phyloP scores from a whole-genome alignment of 1,140 invertebrate genomes.

The Dendroctonus valens region DNA sequence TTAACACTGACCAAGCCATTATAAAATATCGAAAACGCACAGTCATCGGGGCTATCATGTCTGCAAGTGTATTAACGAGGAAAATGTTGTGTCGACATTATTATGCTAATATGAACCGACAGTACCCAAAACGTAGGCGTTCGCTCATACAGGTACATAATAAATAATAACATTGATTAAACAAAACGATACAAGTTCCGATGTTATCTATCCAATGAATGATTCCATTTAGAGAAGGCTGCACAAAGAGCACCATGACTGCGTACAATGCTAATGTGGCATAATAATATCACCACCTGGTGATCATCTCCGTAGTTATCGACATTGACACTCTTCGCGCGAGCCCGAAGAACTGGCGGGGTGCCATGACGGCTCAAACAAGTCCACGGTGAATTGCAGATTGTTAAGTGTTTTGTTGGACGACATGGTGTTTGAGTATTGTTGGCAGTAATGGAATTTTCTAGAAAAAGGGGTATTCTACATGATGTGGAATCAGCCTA shows the following conservation, averaged over 20 bases:
- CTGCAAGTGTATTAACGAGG: neutral
- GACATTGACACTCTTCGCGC: slow-evolving; percentile 37
- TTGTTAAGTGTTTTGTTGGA: slow-evolving; percentile 18
- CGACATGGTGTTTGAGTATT: slow-evolving; percentile 24
- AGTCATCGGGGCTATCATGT: too few relatives aligned
- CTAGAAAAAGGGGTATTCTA: slow-evolving; percentile 4
- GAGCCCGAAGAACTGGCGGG: slow-evolving; percentile 25
- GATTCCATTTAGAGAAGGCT: slow-evolving; percentile 27
- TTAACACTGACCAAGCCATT: too few relatives aligned
- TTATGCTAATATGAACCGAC: slow-evolving; percentile 29
- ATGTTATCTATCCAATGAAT: slow-evolving; percentile 27
- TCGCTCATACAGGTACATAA: slow-evolving; percentile 23
- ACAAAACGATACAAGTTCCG: slow-evolving; percentile 26
- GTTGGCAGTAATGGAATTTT: slow-evolving; percentile 10
- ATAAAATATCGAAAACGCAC: too few relatives aligned
- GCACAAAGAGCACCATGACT: slow-evolving; percentile 30
- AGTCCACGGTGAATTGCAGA: slow-evolving; percentile 31
- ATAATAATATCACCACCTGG: slow-evolving; percentile 43
- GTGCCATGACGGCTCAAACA: slow-evolving; percentile 12
- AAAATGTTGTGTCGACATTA: slow-evolving; percentile 17
- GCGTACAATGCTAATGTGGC: slow-evolving; percentile 37
- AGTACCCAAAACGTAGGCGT: slow-evolving; percentile 22
- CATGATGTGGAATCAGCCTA: neutral
- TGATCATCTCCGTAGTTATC: slow-evolving; percentile 35
- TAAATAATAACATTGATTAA: slow-evolving; percentile 26